Percentiles rank a stretch among this genome's conserved stretches.
Conservation (phyloP, 2,888 invertebrate species). For the Trissoscelio sp. region DNA sequence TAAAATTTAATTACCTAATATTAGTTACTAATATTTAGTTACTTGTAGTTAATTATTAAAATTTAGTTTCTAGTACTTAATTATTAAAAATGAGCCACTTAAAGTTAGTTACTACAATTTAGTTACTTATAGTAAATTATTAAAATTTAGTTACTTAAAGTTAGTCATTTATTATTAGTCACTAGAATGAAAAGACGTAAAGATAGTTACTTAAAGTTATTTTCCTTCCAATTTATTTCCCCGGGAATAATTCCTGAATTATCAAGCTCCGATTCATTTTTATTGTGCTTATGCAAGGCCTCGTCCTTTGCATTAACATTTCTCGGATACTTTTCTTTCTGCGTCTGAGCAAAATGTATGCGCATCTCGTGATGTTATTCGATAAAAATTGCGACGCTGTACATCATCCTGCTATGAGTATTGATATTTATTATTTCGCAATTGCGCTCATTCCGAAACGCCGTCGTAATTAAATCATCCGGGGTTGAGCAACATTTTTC, state of each 20-base stretch:
- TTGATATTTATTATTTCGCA: slow-evolving; percentile 62
- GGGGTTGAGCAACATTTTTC: slow-evolving; percentile 57
- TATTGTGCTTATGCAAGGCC: too few species aligned
- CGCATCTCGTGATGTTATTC: slow-evolving; percentile 61
- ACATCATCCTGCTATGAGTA: slow-evolving; percentile 57
- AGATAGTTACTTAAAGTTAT: too few species aligned
- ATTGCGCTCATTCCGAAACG: slow-evolving; percentile 41
- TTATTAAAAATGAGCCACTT: too few species aligned
- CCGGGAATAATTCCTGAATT: slow-evolving; percentile 39
- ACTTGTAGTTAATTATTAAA: too few species aligned
- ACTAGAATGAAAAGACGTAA: too few species aligned
- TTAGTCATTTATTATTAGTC: too few species aligned
- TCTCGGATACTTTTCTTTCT: slow-evolving; percentile 66
- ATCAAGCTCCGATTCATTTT: slow-evolving; percentile 39
- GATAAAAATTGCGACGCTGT: slow-evolving; percentile 61
- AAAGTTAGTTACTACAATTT: too few species aligned
- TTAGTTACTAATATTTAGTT: too few species aligned
- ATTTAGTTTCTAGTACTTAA: too few species aligned
- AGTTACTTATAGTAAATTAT: too few species aligned
- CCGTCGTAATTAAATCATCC: slow-evolving; percentile 65
- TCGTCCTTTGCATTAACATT: slow-evolving; percentile 55
- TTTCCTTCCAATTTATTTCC: slow-evolving; percentile 16
- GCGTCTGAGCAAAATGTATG: slow-evolving; percentile 58
- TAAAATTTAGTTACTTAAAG: too few species aligned
- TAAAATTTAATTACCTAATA: too few species aligned